Conservation (phyloP, 30 jellyfish, hydroid and myxozoan species). For the Pseudorhiza aurosa region DNA sequence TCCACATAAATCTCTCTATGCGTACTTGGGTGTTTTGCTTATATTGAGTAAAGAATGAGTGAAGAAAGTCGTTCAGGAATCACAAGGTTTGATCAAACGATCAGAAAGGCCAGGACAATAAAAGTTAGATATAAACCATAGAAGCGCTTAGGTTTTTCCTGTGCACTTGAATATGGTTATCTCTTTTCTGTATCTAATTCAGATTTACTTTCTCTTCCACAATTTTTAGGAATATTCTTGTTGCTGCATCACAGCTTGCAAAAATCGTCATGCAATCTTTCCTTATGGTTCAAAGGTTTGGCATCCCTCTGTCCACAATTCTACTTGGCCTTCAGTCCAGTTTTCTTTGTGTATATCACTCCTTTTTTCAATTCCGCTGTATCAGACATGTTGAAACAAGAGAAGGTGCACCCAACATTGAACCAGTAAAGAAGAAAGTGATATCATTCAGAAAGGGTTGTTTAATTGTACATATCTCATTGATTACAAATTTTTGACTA, state of each 20-base stretch:
- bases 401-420: neutral
- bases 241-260: neutral
- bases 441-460: neutral
- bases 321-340: constrained; percentile 27
- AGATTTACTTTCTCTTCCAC: too few relatives aligned
- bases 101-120: too few relatives aligned
- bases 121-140: too few relatives aligned
- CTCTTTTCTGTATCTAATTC: too few relatives aligned
- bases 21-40: too few relatives aligned
- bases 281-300: neutral
- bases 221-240: neutral
- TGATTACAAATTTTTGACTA: too few relatives aligned
- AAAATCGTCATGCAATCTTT: neutral
- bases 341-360: neutral
- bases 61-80: too few relatives aligned
- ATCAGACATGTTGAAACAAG: neutral
- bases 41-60: too few relatives aligned
- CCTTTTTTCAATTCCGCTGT: neutral
- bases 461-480: neutral
- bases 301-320: neutral
- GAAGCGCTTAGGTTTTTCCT: too few relatives aligned
- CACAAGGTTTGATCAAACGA: too few relatives aligned
- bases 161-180: too few relatives aligned
- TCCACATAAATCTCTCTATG: too few relatives aligned
- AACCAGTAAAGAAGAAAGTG: neutral